These are phyloP conservation scores for Atta colombica DNA, from an alignment of 1,140 invertebrate species.

Conservation along the genomic window DNA sequence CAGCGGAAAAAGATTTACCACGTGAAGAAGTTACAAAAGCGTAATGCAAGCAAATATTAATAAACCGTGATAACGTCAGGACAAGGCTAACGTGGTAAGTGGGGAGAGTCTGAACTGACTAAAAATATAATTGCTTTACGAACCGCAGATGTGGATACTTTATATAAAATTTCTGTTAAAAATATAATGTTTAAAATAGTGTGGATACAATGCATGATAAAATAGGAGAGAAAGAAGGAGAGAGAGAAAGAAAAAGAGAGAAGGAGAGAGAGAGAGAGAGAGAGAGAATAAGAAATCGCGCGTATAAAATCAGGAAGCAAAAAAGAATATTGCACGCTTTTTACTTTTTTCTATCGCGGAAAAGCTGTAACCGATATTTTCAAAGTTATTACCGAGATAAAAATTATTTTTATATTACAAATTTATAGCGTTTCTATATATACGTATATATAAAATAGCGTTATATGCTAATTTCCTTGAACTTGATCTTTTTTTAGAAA, in stretches of 20 bases:
- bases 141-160: constrained; percentile 68
- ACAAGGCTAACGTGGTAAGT: constrained; percentile 31
- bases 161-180: constrained; percentile 73
- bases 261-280: neutral
- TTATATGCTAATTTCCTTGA: neutral
- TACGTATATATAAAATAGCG: neutral
- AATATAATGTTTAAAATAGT: constrained; percentile 71
- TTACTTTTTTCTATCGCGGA: constrained; percentile 4
- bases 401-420: neutral
- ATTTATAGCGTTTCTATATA: neutral
- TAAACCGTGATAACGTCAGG: constrained; percentile 74
- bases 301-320: neutral
- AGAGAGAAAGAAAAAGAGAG: neutral
- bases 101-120: constrained; percentile 58
- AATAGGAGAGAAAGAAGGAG: constrained; percentile 35
- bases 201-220: constrained; percentile 13
- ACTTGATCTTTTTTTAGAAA: neutral
- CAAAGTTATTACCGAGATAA: neutral
- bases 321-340: neutral
- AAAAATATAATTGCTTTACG: constrained; percentile 70
- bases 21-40: constrained; percentile 49
- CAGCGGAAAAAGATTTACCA: constrained; percentile 52
- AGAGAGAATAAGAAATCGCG: constrained; percentile 15
- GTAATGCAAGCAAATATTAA: constrained; percentile 64
- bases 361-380: constrained; percentile 5